Base-by-base conservation (phyloP, 2,797 vertebrate genomes). In the Fistularia tabacaria region DNA sequence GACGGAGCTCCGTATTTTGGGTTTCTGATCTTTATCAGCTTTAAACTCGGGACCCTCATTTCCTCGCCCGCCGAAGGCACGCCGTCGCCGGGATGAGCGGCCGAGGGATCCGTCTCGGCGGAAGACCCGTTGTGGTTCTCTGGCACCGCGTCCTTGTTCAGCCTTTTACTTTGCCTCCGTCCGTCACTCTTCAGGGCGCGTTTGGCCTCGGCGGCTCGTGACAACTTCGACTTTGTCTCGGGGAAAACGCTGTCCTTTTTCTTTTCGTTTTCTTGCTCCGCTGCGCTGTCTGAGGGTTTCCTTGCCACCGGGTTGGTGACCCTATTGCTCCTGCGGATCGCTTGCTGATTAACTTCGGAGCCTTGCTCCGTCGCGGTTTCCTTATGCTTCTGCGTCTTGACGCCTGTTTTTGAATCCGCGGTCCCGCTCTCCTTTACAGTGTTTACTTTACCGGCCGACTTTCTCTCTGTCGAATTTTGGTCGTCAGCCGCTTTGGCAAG, bases 21-120 rank as follows among this genome's bases (percentile, higher is more conserved):
- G 63, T 92, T 92, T 81, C 70, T 83, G 71, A 91, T 83, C 62
- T 83, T 85, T 49, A 74, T 78, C 42, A 93, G 69, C 59, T 88
- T 91, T 59, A 93, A 79, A 51, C 87, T 89, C 11, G 89, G 91
- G 51, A 92, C 77, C 41, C 57, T 79, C 1, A 55, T 77, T 49
- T 85, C 85, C 40, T 88, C 69, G 1, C 55, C 83, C 67, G 76
- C 83, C 67, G 76, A 69, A 40, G 56, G 38, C 52, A 76, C 69
- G 57, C 57, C 63, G 13, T 82, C 81, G 49, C 36, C 45, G 44
- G 71, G 56, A 58, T 85, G 76, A 38, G 43, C 45, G 52, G 69
- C 43, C 44, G 49, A 52, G 36, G 69, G 62, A 46, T 77, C 63
- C 3, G 53, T 49, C 49, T 78, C 77, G 44, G 65, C 69, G 45